A percentile compares a stretch with the other conserved stretches of the same genome.
Evolutionary conservation across 2,113 vertebrate species (phyloP).

Genomic region (Tragelaphus buxtoni): DNA sequence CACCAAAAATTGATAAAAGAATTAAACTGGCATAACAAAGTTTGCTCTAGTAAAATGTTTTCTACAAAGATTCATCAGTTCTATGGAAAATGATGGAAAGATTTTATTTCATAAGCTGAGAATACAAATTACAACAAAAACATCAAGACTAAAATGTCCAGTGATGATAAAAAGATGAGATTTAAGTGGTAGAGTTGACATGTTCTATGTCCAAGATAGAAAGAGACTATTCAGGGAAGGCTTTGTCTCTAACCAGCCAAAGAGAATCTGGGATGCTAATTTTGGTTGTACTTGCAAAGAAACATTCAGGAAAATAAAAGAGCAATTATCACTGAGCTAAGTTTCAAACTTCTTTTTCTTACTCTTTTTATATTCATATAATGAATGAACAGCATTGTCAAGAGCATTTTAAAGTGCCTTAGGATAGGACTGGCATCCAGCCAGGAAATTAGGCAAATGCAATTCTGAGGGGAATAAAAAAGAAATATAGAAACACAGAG

Average conservation of each 20-base stretch:
- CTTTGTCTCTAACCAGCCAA: neutral
- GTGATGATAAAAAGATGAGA: neutral
- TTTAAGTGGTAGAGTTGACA: neutral
- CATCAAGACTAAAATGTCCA: neutral
- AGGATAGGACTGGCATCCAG: neutral
- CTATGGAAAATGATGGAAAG: neutral
- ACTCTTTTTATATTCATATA: neutral
- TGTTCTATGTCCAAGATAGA: neutral
- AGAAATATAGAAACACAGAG: neutral
- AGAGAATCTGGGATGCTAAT: neutral
- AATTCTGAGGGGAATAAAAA: conserved; percentile 37
- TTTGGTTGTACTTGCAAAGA: neutral
- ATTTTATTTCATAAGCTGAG: neutral
- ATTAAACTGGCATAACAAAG: neutral
- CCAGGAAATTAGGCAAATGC: conserved; percentile 18
- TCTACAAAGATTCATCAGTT: neutral
- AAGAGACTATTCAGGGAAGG: neutral
- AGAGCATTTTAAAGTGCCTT: neutral
- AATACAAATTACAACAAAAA: neutral
- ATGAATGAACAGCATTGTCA: neutral
- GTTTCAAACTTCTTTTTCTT: neutral
- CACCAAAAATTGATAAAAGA: neutral
- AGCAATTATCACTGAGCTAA: conserved; percentile 1
- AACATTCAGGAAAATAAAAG: conserved; percentile 29
- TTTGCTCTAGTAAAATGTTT: neutral